Conservation (phyloP, 1,140 invertebrate species). For the Brachionus rotundiformis region DNA sequence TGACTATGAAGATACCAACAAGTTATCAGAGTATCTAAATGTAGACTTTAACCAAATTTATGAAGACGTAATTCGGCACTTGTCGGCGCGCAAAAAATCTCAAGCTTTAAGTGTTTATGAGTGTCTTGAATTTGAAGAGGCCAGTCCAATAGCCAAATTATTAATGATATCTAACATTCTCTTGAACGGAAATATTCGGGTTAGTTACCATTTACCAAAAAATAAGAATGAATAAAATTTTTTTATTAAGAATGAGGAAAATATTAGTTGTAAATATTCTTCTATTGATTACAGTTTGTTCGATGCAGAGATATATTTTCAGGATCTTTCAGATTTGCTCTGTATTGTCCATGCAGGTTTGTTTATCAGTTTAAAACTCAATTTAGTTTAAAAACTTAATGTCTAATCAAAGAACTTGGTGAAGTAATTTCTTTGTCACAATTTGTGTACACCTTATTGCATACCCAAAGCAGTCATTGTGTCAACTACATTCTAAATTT, state of each 20-base stretch:
- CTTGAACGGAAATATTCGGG: constrained; percentile 47
- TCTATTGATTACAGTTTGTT: constrained; percentile 50
- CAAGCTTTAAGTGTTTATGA: constrained; percentile 9
- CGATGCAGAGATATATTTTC: constrained; percentile 40
- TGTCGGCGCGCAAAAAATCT: constrained; percentile 49
- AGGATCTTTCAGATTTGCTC: constrained; percentile 28
- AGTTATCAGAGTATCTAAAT: constrained; percentile 25
- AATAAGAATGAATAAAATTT: not conserved
- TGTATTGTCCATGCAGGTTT: constrained; percentile 42
- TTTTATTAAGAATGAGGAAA: constrained; percentile 44
- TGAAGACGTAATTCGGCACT: constrained; percentile 42
- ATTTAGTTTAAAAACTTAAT: no score
- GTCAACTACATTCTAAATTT: constrained; percentile 42
- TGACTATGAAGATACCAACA: constrained; percentile 26
- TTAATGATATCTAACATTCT: constrained; percentile 28
- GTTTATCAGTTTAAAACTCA: no score
- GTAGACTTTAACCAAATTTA: constrained; percentile 50
- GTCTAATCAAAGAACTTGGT: constrained; percentile 31
- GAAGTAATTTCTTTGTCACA: constrained; percentile 51
- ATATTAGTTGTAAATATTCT: constrained; percentile 36
- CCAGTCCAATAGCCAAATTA: not conserved
- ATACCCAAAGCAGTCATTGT: not conserved
- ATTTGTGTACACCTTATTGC: constrained; percentile 35
- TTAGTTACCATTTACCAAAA: not conserved
- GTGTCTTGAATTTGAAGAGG: constrained; percentile 20